phyloP scores from a whole-genome alignment of 2,797 vertebrate species.

The Pseudochirops corinnae region DNA sequence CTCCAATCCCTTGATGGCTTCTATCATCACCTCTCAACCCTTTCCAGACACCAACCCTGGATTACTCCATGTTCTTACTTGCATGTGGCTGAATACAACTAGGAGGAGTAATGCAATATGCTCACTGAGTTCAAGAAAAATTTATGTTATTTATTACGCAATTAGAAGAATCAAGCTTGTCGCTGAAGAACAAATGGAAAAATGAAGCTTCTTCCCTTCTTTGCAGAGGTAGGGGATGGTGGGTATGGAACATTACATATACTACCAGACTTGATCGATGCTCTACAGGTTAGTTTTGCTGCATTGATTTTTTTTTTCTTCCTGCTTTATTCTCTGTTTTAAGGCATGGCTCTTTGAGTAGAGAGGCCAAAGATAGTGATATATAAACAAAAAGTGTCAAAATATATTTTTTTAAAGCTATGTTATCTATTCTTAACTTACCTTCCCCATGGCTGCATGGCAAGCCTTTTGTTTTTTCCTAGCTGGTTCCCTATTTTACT shows the following conservation, averaged over 20 bases:
- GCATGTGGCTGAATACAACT: neutral
- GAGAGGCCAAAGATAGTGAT: neutral
- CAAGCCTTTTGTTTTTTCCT: neutral
- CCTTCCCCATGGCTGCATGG: neutral
- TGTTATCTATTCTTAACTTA: neutral
- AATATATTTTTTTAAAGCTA: neutral
- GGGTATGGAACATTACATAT: neutral
- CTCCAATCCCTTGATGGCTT: neutral
- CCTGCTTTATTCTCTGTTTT: neutral
- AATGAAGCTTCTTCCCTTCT: neutral
- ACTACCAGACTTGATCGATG: neutral
- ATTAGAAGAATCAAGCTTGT: neutral
- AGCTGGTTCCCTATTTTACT: neutral
- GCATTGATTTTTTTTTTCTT: neutral
- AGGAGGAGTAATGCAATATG: neutral
- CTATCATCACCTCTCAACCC: neutral
- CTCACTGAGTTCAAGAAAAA: neutral
- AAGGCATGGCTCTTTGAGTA: neutral
- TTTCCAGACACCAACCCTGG: neutral
- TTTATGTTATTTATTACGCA: neutral
- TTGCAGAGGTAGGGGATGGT: neutral
- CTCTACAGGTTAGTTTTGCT: neutral
- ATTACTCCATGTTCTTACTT: neutral
- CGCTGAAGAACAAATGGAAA: neutral
- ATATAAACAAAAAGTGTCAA: neutral